Evolutionary conservation across 2,888 invertebrate genomes (phyloP).

Genomic region (Helicoverpa assulta): DNA sequence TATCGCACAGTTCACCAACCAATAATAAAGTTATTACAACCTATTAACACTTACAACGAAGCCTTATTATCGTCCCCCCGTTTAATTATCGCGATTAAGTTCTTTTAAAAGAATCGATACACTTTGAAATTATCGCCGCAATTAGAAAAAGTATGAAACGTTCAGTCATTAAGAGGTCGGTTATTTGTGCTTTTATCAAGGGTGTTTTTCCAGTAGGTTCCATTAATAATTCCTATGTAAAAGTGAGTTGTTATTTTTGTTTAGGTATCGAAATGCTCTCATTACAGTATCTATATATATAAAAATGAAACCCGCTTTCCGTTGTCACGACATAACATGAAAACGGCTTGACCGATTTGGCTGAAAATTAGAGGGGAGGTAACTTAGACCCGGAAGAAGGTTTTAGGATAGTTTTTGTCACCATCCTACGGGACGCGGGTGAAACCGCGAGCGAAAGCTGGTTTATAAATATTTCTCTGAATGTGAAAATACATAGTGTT

Average conservation of each 20-base stretch:
- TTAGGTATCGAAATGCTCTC: background rate
- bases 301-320: too few species aligned
- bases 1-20: conserved; percentile 13
- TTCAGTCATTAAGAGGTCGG: conserved; percentile 26
- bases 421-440: too few species aligned
- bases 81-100: conserved; percentile 48
- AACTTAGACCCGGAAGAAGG: too few species aligned
- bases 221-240: conserved; percentile 12
- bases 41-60: conserved; percentile 42
- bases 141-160: conserved; percentile 28
- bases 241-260: background rate
- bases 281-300: too few species aligned
- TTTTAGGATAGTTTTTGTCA: too few species aligned
- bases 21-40: conserved; percentile 32
- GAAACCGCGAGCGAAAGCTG: too few species aligned
- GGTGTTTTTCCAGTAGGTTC: conserved; percentile 4
- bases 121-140: conserved; percentile 46
- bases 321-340: too few species aligned
- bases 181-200: conserved; percentile 20
- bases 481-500: too few species aligned
- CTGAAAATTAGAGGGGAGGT: too few species aligned
- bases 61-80: conserved; percentile 15
- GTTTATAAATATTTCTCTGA: background rate
- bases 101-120: conserved; percentile 29
- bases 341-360: too few species aligned